Evolutionary conservation across 1,140 invertebrate species (phyloP), one percentile per base, ranked within the genome.

Genomic region (Sarcophaga bullata): DNA sequence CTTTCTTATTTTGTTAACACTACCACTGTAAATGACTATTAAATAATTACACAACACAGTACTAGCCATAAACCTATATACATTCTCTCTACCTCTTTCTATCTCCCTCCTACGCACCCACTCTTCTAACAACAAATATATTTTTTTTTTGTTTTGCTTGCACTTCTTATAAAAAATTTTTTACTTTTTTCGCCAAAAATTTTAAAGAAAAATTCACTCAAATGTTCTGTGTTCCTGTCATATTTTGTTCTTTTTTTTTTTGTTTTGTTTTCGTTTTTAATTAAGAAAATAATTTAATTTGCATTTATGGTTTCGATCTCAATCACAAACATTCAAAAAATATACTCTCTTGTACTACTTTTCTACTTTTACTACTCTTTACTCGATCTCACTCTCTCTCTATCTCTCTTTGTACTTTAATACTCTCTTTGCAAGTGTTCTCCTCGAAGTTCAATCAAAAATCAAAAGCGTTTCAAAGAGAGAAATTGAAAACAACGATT

Each of bases 81-180:
- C 25, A 37, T 4, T 37, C 4, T 37, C 25, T 37, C 1, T 37
- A 1, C 4, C 25, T 37, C 25, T 37, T 4, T 37, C 25, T 37
- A 1, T 37, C 1, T 37, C 25, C 25, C 25, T 37, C 25, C 25
- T 37, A 37, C 25, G 25, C 54, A 68, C 17, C 1, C 62, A 68
- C 62, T 68, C 62, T 68, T 19, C 19, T 19, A 19, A 68, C 62
- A 25, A 68, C 54, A 58, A 68, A 68, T 19, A 25, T 19, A 7
- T 19, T 68, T 17, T 37, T 1, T 37, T 10, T 68, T 19, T 68
- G 19, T 68, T 68, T 68, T 68, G 62, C 62, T 68, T 68, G 62
- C 62, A 68, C 62, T 68, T 68, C 62, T 68, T 68, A 68, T 68
- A 3, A 68, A 37, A n/a, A 68, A 68, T 68, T 68, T 19, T 68